phyloP scores from a whole-genome alignment of 2,888 invertebrate genomes.

The Lasioglossum oenotherae region DNA sequence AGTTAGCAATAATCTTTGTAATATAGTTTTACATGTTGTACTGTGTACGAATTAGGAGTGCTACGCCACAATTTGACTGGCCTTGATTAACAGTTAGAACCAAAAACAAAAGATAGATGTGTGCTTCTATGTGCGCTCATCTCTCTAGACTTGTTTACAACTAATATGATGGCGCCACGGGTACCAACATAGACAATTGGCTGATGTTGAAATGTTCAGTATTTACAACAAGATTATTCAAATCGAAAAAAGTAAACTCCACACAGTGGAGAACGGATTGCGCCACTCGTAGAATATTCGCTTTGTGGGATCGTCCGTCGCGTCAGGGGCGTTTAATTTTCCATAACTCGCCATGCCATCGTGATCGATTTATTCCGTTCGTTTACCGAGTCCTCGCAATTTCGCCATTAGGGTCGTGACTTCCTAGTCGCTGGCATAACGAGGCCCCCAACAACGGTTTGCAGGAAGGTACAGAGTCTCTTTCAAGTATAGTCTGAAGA shows the following conservation, averaged over 20 bases:
- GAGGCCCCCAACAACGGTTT: neutral
- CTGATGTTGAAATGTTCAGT: too few relatives aligned
- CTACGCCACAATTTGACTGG: too few relatives aligned
- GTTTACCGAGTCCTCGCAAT: neutral
- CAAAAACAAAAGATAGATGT: too few relatives aligned
- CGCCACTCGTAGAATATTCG: neutral
- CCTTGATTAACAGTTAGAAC: too few relatives aligned
- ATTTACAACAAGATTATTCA: too few relatives aligned
- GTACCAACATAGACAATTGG: too few relatives aligned
- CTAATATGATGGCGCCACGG: too few relatives aligned
- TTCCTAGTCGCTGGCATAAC: neutral
- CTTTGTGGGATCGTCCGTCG: neutral
- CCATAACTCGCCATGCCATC: neutral
- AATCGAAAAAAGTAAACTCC: neutral
- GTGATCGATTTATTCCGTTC: neutral
- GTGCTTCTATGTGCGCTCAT: too few relatives aligned
- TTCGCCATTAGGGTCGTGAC: conserved; percentile 7
- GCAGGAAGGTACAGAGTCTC: neutral
- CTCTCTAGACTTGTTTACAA: too few relatives aligned
- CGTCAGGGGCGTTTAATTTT: neutral
- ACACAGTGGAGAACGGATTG: neutral
- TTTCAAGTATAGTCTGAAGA: neutral
- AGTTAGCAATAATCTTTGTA: too few relatives aligned
- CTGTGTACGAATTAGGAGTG: too few relatives aligned
- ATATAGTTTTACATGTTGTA: too few relatives aligned